Percentiles rank a stretch among this genome's conserved stretches.
Conservation (phyloP, 2,797 vertebrate species). For the Corythornis leucogaster region DNA sequence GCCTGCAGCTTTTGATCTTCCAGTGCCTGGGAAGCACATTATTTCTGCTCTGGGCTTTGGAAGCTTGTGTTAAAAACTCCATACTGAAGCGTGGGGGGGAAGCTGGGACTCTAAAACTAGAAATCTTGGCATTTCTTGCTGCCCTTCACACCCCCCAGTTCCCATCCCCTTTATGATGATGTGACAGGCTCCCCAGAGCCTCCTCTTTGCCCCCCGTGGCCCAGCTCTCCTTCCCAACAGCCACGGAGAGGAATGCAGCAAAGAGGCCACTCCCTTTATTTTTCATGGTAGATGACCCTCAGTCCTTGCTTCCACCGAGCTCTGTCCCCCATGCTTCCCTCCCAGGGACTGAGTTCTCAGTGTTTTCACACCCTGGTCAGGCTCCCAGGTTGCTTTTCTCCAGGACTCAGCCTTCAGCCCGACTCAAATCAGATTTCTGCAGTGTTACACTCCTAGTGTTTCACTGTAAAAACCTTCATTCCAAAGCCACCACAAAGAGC, state of each 20-base stretch:
- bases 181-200: not conserved
- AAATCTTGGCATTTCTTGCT: not conserved
- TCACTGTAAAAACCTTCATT: not conserved
- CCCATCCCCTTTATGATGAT: not conserved
- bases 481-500: constrained; percentile 21
- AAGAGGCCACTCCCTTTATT: not conserved
- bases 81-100: not conserved
- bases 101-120: not conserved
- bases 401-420: not conserved
- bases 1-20: not conserved
- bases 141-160: not conserved
- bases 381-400: not conserved
- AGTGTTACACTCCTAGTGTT: constrained; percentile 22
- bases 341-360: not conserved
- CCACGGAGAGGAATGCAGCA: not conserved
- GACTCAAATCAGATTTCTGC: constrained; percentile 27
- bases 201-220: not conserved
- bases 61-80: not conserved
- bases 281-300: not conserved
- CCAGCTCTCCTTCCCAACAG: not conserved
- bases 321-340: not conserved
- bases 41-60: not conserved
- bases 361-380: not conserved
- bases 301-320: not conserved
- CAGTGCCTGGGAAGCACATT: not conserved